Evolutionary conservation across 2,888 invertebrate genomes (phyloP), one percentile per base, ranked within the genome.

Genomic region (Cryptosula pallasiana): DNA sequence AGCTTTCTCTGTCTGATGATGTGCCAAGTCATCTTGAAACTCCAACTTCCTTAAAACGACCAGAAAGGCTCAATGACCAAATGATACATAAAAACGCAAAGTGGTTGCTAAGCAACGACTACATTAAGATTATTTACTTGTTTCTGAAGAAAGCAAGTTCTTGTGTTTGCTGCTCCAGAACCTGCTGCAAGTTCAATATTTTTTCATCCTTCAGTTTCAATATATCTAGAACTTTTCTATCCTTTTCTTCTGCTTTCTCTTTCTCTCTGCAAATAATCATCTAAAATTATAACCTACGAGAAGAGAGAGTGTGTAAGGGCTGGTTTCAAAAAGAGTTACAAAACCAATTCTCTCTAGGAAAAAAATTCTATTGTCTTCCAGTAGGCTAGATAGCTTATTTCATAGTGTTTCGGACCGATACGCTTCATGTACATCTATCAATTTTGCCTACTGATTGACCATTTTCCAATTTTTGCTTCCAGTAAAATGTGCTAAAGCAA

Each of bases 161-260:
- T 23, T 69, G 36, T 36, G 73, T 74, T 35, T 73, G 73, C 9
- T 69, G 1, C 27, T 73, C 72, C 34, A 81, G 75, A 27, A 76
- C 77, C 72, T 76, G 75, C 73, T 80, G 79, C 35, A 82, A 74
- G 71, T 81, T 79, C 71, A 80, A 79, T 69, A 84, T 80, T 72
- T 78, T 79, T 45, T 80, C 80, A 78, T 84, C 84, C 73, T 83
- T 84, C 36, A 79, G 74, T 75, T 81, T 79, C 29, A 84, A 75
- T 34, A 84, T 81, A 72, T 82, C 81, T 72, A 84, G 74, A 32
- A 84, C 82, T 75, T 82, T 82, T 27, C 80, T 77, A 75, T 84
- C 83, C 71, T 83, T 83, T 1, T 76, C 73, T 74, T 84, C 84
- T n/a, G 79, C 77, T 73, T 82, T 83, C 76, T 84, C 82, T 72